A percentile compares a stretch with the other conserved stretches of the same genome.
These are phyloP conservation scores for Porites australiensis DNA, from an alignment of 64 coral and sea anemone species.

Conservation along the genomic window DNA sequence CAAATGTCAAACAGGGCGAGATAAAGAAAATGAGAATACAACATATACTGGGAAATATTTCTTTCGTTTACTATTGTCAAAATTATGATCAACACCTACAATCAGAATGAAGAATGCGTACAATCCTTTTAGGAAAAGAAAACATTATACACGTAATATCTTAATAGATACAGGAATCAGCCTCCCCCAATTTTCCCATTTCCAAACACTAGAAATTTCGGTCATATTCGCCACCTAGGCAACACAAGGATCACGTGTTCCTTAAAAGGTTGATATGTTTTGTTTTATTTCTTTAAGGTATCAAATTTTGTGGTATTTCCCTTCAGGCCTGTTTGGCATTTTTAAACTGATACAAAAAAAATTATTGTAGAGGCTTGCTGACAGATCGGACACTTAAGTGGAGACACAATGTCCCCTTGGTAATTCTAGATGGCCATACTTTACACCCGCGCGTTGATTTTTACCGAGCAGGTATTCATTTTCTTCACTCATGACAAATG, in stretches of 20 bases:
- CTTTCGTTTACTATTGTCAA: background rate
- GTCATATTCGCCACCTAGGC: slow-evolving; percentile 2
- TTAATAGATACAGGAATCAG: background rate
- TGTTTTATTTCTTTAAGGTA: background rate
- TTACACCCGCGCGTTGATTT: background rate
- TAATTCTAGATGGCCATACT: slow-evolving; percentile 17
- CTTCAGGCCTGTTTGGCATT: slow-evolving; percentile 28
- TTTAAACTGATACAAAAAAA: slow-evolving; percentile 47
- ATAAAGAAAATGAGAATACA: too few species aligned
- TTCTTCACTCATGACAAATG: slow-evolving; percentile 3
- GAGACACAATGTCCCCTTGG: slow-evolving; percentile 53
- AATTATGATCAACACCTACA: background rate
- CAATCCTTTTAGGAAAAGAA: background rate
- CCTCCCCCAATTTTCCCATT: too few species aligned
- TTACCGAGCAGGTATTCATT: background rate
- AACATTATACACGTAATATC: background rate
- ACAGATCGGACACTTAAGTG: slow-evolving; percentile 34
- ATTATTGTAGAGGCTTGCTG: slow-evolving; percentile 51
- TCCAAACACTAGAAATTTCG: background rate
- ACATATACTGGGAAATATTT: too few species aligned
- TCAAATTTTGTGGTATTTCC: slow-evolving; percentile 41
- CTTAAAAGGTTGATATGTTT: slow-evolving; percentile 8
- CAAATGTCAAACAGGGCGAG: too few species aligned
- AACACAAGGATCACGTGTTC: background rate
- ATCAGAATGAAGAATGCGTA: background rate